Evolutionary conservation across 1,140 invertebrate genomes (phyloP).

Genomic region (Caerostris darwini): DNA sequence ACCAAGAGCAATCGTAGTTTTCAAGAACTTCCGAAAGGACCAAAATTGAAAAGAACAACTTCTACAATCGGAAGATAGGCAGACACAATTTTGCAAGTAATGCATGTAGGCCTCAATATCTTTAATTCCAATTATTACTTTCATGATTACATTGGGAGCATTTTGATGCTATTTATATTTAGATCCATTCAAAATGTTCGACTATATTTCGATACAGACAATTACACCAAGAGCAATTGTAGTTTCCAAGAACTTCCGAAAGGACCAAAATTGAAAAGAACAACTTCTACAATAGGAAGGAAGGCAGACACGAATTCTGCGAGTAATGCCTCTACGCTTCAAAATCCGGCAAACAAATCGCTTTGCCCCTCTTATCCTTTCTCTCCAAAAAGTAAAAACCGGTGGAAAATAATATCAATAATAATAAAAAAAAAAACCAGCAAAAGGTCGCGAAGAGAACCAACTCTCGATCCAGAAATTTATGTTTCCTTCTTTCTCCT

Average conservation of each 20-base stretch:
- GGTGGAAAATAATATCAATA: constrained; percentile 30
- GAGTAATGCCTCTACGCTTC: constrained; percentile 6
- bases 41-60: too few species aligned
- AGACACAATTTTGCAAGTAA: too few species aligned
- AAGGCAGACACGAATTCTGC: background rate
- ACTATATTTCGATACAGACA: too few species aligned
- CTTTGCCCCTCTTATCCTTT: constrained; percentile 40
- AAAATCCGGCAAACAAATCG: constrained; percentile 38
- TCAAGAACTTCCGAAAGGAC: too few species aligned
- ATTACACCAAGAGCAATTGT: background rate
- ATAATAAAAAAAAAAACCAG: constrained; percentile 31
- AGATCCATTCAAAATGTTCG: too few species aligned
- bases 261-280: background rate
- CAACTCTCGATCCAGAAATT: constrained; percentile 43
- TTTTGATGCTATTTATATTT: too few species aligned
- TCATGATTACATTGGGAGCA: too few species aligned
- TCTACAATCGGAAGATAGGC: too few species aligned
- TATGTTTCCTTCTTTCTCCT: constrained; percentile 53
- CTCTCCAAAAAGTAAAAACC: constrained; percentile 13
- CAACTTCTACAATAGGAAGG: background rate
- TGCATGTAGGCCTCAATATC: too few species aligned
- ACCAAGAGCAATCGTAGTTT: too few species aligned
- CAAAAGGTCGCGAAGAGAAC: background rate
- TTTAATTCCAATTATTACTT: too few species aligned
- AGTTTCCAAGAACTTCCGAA: too few species aligned